These are phyloP conservation scores for Mormyrops boulengeri DNA, from an alignment of 2,797 vertebrate species.

Conservation along the genomic window DNA sequence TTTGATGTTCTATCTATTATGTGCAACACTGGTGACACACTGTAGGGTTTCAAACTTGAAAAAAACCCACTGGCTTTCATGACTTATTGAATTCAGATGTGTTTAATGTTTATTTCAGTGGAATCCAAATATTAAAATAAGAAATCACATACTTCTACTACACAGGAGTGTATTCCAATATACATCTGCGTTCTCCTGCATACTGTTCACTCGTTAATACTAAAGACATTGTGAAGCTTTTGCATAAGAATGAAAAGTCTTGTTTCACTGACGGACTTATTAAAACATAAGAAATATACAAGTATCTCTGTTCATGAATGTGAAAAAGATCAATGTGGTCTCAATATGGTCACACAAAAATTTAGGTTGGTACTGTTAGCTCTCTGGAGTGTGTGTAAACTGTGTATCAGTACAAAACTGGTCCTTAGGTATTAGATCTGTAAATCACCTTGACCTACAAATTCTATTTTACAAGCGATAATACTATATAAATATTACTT, in stretches of 20 bases:
- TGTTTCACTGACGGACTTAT: neutral
- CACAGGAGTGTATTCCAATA: neutral
- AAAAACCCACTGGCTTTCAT: slow-evolving; percentile 41
- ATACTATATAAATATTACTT: neutral
- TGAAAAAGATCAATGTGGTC: neutral
- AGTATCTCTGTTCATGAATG: slow-evolving; percentile 5
- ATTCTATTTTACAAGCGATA: neutral
- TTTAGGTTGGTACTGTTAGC: neutral
- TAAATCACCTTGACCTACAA: neutral
- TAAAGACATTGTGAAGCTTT: neutral
- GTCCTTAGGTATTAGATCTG: neutral
- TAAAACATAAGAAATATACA: neutral
- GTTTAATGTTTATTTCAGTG: neutral
- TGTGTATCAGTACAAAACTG: neutral
- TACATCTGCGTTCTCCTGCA: neutral
- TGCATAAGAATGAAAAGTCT: neutral
- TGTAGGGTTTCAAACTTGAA: slow-evolving; percentile 27
- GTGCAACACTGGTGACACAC: slow-evolving; percentile 28
- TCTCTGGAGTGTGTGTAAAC: neutral
- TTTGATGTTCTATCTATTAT: slow-evolving; percentile 37
- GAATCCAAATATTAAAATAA: neutral
- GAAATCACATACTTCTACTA: neutral
- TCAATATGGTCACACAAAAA: neutral
- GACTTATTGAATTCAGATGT: slow-evolving; percentile 37
- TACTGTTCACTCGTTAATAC: neutral